Percentiles rank a stretch among this genome's conserved stretches.
Evolutionary conservation across 1,140 invertebrate genomes (phyloP).

Genomic region (Bradysia coprophila): DNA sequence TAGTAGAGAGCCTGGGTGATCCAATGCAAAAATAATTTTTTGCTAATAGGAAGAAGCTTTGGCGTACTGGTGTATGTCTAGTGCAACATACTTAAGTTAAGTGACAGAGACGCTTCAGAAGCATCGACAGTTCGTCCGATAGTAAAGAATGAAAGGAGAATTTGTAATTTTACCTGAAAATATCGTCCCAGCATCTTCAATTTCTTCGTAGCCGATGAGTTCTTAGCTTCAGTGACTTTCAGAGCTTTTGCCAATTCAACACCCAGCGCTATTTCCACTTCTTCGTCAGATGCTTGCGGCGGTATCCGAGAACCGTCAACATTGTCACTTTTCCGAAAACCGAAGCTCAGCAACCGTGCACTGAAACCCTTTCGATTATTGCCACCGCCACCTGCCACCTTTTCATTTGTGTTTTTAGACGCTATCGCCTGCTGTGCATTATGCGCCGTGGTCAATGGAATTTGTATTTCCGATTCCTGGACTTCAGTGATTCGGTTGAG

Average conservation of each 20-base stretch:
- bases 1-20: no score
- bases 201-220: constrained; percentile 29
- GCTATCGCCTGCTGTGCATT: constrained; percentile 11
- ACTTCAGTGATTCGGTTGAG: constrained; percentile 65
- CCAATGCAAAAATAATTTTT: no score
- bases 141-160: background rate
- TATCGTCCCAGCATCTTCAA: constrained; percentile 39
- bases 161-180: constrained; percentile 32
- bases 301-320: constrained; percentile 6
- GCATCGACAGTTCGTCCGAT: background rate
- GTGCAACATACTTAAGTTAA: no score
- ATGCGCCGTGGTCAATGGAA: constrained; percentile 4
- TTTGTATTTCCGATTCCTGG: constrained; percentile 37
- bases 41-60: no score
- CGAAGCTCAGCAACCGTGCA: constrained; percentile 25
- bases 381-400: no score
- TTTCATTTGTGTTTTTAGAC: constrained; percentile 11
- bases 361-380: constrained; percentile 26
- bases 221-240: constrained; percentile 22
- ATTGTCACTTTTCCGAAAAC: constrained; percentile 8
- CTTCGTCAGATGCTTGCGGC: constrained; percentile 9
- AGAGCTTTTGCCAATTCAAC: constrained; percentile 22
- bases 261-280: constrained; percentile 21
- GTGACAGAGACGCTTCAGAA: no score
- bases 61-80: no score